These are phyloP conservation scores for Julus scanicus DNA, from an alignment of 2,888 invertebrate genomes.

Conservation along the genomic window DNA sequence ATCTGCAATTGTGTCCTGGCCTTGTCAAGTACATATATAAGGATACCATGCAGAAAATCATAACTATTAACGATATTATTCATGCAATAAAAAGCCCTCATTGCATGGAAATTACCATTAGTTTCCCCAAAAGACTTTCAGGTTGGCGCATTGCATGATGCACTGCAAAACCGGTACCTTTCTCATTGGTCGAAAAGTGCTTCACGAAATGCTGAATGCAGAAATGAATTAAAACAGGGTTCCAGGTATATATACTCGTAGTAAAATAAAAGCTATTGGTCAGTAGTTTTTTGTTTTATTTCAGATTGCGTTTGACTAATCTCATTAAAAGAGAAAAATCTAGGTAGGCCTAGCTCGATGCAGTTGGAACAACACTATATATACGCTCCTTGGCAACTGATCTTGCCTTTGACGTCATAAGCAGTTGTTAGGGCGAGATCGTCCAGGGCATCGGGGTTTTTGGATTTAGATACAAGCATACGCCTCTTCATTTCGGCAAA, in stretches of 20 bases:
- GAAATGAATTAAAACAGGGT: background rate
- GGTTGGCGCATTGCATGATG: background rate
- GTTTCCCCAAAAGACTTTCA: background rate
- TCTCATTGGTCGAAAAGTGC: background rate
- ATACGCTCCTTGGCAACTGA: constrained; percentile 17
- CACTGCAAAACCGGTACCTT: background rate
- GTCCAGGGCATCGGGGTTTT: constrained; percentile 8
- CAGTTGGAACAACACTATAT: background rate
- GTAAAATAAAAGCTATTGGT: constrained; percentile 2
- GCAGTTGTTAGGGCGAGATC: constrained; percentile 47
- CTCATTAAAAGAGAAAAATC: constrained; percentile 18
- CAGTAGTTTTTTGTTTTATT: background rate
- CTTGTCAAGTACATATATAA: no score
- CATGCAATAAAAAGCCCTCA: constrained; percentile 1
- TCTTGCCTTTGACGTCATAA: constrained; percentile 40
- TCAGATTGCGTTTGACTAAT: background rate
- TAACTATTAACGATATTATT: background rate
- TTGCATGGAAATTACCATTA: background rate
- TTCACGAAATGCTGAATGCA: background rate
- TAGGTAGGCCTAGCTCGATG: background rate
- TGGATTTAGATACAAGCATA: background rate
- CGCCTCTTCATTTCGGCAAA: constrained; percentile 43
- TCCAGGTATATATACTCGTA: background rate
- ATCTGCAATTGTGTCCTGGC: no score
- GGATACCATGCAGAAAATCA: background rate